Conservation (phyloP, 1,140 invertebrate species). For the Anoplophora glabripennis region DNA sequence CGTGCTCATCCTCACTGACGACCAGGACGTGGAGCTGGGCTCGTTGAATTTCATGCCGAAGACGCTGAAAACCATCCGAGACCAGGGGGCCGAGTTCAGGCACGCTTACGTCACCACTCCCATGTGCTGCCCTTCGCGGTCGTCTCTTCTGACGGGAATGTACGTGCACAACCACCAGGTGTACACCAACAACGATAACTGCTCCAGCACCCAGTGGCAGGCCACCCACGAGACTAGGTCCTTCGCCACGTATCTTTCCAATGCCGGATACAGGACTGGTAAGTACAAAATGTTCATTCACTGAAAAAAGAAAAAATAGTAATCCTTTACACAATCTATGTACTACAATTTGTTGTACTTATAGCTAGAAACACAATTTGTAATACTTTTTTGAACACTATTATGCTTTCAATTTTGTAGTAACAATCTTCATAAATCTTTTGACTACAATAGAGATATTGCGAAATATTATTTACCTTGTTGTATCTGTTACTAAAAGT, state of each 20-base stretch:
- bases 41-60: slow-evolving; percentile 94
- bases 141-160: slow-evolving; percentile 87
- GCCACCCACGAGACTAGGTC: slow-evolving; percentile 86
- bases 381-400: too few species aligned
- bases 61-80: slow-evolving; percentile 76
- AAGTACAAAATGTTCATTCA: too few species aligned
- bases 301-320: too few species aligned
- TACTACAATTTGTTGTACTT: too few species aligned
- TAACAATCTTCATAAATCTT: too few species aligned
- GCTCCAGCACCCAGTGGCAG: slow-evolving; percentile 89
- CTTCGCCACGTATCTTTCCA: slow-evolving; percentile 89
- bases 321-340: too few species aligned
- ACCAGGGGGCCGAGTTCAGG: slow-evolving; percentile 88
- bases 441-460: too few species aligned
- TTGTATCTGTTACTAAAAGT: too few species aligned
- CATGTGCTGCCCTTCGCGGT: slow-evolving; percentile 96
- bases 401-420: too few species aligned
- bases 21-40: slow-evolving; percentile 68
- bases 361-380: too few species aligned
- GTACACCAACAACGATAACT: slow-evolving; percentile 91
- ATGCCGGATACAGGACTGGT: slow-evolving; percentile 92
- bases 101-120: slow-evolving; percentile 95
- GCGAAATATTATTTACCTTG: too few species aligned
- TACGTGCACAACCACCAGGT: slow-evolving; percentile 97
- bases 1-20: slow-evolving; percentile 91